Evolutionary conservation across 2,797 vertebrate genomes (phyloP), one percentile per base, ranked within the genome.

Genomic region (Mormyrops attenuatus): DNA sequence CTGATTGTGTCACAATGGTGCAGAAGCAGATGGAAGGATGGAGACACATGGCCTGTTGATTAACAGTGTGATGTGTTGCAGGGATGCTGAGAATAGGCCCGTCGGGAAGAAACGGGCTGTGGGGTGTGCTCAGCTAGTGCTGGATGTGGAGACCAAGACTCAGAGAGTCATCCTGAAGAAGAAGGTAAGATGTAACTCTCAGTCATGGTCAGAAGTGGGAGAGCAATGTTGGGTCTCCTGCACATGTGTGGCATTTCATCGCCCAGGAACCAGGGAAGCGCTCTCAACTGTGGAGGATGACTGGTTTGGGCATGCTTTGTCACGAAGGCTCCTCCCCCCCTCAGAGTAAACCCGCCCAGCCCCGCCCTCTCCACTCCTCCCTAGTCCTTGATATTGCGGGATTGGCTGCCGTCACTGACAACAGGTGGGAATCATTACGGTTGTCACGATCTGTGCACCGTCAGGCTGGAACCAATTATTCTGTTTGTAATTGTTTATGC

Each of bases 251-350:
- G 85, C 85, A 22, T 47, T 1, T 50, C 85, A 1, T 44, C 34
- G 0, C 44, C 50, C 80, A 99, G 99, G 99, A 99, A 88, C 98
- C 99, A 0, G 99, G 99, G 69, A 99, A 99, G 92, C 97, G 99
- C 1, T 99, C 99, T 8, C 99, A 99, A 93, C 96, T 99, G 73
- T 99, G 99, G 99, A 95, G 98, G 91, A 98, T 99, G 97, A 98
- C 93, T 0, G 97, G 96, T 0, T 91, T 93, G 0, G 98, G 98
- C 69, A 97, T 98, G 97, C 94, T 99, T 53, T 99, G 98, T 92
- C 98, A 99, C 0, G 99, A 99, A 91, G 98, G 99, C 63, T 99
- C 99, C 0, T 98, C 98, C 0, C 97, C 98, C 3, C 98, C 99
- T 0, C 98, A 98, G 91, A 98, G 95, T 77, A 99, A 97, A 89